Evolutionary conservation across 2,113 vertebrate genomes (phyloP), one percentile per base, ranked within the genome.

Genomic region (Todiramphus chloris): DNA sequence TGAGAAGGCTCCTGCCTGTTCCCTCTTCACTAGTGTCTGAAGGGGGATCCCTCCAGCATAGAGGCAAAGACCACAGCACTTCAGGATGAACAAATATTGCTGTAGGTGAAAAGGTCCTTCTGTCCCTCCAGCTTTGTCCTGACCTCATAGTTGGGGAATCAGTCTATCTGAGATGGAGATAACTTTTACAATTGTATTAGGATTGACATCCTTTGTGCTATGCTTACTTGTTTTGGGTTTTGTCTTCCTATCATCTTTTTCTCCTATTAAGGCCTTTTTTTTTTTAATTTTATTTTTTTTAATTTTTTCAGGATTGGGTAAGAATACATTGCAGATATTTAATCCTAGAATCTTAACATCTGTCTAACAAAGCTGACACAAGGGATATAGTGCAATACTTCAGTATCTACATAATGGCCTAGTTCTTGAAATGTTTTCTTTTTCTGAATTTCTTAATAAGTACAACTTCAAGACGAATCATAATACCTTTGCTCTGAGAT

Each of bases 1-100:
- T 0, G 2, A 18, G 18, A 59, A 0, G 1, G 17, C 9, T 56
- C 31, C 14, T 1, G 0, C 10, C 16, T 62, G 10, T 68, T 83
- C 28, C 18, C 28, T 56, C 72, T 55, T 27, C 48, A 39, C 19
- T 10, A 13, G 14, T 5, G 6, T 14, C 2, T 0, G 30, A 68
- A 24, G 28, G 60, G 12, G 31, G 23, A 51, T 73, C 35, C 5
- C 28, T 60, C 16, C 27, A 60, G 48, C 44, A 41, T 16, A 39
- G 27, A 66, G n/a, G 24, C 44, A 72, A 85, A 50, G 28, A 11
- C 12, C 21, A 37, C 28, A 59, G 12, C n/a, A 66, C 15, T 46
- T 43, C 16, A 69, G 30, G 33, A 68, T 89, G 28, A 46, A 9
- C 17, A 63, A 46, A 85, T 68, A 43, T 20, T 44, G 31, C 35